Evolutionary conservation across 2,797 vertebrate species (phyloP), one percentile per base, ranked within the genome.

Genomic region (Peromyscus melanophrys): DNA sequence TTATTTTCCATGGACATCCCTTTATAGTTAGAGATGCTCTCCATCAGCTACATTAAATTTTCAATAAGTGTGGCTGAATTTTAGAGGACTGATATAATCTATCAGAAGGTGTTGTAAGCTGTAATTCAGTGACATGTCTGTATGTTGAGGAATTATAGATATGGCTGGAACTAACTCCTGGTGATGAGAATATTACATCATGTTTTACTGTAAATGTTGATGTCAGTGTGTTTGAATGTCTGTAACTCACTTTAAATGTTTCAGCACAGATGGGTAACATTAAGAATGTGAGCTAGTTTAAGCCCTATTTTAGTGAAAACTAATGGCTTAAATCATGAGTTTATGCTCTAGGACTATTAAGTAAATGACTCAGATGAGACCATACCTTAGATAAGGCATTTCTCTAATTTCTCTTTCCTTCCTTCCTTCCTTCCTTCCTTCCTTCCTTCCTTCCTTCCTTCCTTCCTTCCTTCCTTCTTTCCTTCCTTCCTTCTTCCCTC

Each of bases 1-100:
- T 52, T 83, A 96, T 97, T 97, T 98, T 96, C 90, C 84, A 61
- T 21, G 89, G 96, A 94, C 93, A 97, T 81, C 80, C 65, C 46
- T 93, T 96, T 97, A 27, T 93, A 96, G 98, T 98, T 98, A 96
- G 76, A 85, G 87, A 96, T 86, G 96, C 88, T 52, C 57, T 95
- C 92, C 89, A 95, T 97, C 90, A 96, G 49, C 78, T 96, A 90
- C 25, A 43, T 96, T 97, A 89, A 23, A n/a, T 96, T 97, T 97
- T 94, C 92, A 95, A 25, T 94, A 98, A 97, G 97, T 95, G 96
- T 92, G 69, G 77, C 8, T 92, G 90, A 97, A 96, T 97, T 92
- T 97, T 95, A 95, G 96, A 61, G 90, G 97, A 98, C 94, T 96
- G 95, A 86, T 88, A 0, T 0, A 43, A 80, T 94, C 87, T 96